phyloP scores from a whole-genome alignment of 2,888 invertebrate species.

The Hybos culiciformis region DNA sequence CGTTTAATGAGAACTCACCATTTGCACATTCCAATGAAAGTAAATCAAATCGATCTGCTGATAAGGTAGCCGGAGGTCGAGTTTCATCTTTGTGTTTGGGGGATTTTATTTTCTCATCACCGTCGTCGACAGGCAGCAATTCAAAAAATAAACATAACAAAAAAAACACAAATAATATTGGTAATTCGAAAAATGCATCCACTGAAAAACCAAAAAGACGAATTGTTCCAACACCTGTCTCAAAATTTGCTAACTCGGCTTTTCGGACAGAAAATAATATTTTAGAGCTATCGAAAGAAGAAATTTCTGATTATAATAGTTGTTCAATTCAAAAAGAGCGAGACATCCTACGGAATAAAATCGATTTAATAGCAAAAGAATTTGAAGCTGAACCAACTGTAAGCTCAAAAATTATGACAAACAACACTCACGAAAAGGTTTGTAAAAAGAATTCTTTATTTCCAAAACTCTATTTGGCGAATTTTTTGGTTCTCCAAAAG shows the following conservation, averaged over 20 bases:
- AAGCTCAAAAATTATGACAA: neutral
- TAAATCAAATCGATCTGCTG: neutral
- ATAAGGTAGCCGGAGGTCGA: neutral
- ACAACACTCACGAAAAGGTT: no score
- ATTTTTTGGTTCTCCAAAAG: no score
- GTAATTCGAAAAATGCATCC: neutral
- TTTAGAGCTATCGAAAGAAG: slow-evolving; percentile 24
- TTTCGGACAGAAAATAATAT: slow-evolving; percentile 34
- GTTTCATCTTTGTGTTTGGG: neutral
- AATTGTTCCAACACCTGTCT: neutral
- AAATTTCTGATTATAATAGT: slow-evolving; percentile 24
- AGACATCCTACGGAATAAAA: slow-evolving; percentile 23
- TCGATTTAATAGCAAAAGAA: slow-evolving; percentile 24
- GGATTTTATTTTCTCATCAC: neutral
- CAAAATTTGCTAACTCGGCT: slow-evolving; percentile 19
- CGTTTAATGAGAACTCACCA: no score
- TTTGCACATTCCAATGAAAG: no score
- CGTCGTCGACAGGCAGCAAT: neutral
- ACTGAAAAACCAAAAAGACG: neutral
- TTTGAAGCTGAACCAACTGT: slow-evolving; percentile 20
- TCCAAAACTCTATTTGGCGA: no score
- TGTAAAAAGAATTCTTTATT: no score
- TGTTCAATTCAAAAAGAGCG: slow-evolving; percentile 25
- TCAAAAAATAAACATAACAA: neutral
- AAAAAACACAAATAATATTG: neutral